Evolutionary conservation across 1,140 invertebrate genomes (phyloP).

Genomic region (Drosophila triauraria): DNA sequence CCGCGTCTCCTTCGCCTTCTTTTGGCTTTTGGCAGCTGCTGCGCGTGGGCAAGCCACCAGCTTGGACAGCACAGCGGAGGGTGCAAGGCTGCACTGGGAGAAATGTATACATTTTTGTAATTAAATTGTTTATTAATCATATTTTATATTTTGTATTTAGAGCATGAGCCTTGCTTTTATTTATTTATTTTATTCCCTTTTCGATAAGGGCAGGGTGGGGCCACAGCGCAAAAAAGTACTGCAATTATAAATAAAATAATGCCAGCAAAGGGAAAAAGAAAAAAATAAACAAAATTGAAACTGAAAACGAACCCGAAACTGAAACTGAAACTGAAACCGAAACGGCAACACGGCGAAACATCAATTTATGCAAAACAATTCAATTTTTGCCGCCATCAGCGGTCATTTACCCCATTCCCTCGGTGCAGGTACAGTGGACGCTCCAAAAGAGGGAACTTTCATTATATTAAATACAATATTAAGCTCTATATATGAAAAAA

Average conservation of each 20-base stretch:
- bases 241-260: conserved; percentile 45
- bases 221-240: conserved; percentile 4
- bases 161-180: too few relatives aligned
- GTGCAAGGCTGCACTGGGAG: not conserved
- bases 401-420: conserved; percentile 67
- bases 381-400: conserved; percentile 68
- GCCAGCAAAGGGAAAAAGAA: not conserved
- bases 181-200: not conserved
- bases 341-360: conserved; percentile 39
- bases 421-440: not conserved
- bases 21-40: conserved; percentile 33
- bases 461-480: too few relatives aligned
- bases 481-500: not conserved
- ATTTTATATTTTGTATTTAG: not conserved
- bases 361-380: conserved; percentile 80
- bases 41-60: conserved; percentile 40
- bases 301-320: not conserved
- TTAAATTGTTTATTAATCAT: not conserved
- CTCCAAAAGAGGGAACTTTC: too few relatives aligned
- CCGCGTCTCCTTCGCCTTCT: conserved; percentile 24
- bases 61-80: not conserved
- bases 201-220: not conserved
- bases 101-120: not conserved
- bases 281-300: conserved; percentile 14
- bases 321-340: conserved; percentile 15